These are phyloP conservation scores for Rhodeus uyekii DNA, from an alignment of 2,797 vertebrate genomes.

Conservation along the genomic window DNA sequence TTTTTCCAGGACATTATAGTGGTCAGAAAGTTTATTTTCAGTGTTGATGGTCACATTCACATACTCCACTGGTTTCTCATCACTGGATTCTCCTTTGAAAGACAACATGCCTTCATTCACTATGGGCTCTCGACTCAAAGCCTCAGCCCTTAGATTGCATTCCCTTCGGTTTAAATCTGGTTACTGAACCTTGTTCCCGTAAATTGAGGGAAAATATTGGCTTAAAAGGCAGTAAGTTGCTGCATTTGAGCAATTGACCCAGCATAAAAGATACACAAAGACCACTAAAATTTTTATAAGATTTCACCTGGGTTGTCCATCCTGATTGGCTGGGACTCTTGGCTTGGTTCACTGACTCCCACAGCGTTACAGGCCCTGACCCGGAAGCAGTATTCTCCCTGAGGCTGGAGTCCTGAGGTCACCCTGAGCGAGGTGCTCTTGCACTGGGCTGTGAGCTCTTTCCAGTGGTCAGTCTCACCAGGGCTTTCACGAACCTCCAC, in stretches of 20 bases:
- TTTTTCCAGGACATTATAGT: slow-evolving; percentile 81
- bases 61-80: slow-evolving; percentile 52
- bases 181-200: not conserved
- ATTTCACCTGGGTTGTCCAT: slow-evolving; percentile 74
- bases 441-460: slow-evolving; percentile 68
- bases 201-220: not conserved
- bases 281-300: not conserved
- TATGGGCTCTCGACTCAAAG: not conserved
- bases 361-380: slow-evolving; percentile 75
- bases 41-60: slow-evolving; percentile 72
- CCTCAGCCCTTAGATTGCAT: not conserved
- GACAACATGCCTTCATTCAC: slow-evolving; percentile 29
- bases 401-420: slow-evolving; percentile 66
- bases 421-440: slow-evolving; percentile 76
- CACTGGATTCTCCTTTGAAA: slow-evolving; percentile 44
- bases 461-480: slow-evolving; percentile 65
- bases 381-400: slow-evolving; percentile 73
- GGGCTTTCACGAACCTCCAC: slow-evolving; percentile 68
- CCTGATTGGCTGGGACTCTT: slow-evolving; percentile 69
- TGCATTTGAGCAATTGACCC: not conserved
- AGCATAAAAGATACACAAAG: not conserved
- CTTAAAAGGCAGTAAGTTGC: not conserved
- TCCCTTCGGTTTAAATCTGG: not conserved
- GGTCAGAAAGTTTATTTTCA: slow-evolving; percentile 74
- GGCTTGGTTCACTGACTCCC: slow-evolving; percentile 75